These are phyloP conservation scores for Branchinecta lynchi DNA, from an alignment of 1,140 invertebrate species.

Conservation along the genomic window DNA sequence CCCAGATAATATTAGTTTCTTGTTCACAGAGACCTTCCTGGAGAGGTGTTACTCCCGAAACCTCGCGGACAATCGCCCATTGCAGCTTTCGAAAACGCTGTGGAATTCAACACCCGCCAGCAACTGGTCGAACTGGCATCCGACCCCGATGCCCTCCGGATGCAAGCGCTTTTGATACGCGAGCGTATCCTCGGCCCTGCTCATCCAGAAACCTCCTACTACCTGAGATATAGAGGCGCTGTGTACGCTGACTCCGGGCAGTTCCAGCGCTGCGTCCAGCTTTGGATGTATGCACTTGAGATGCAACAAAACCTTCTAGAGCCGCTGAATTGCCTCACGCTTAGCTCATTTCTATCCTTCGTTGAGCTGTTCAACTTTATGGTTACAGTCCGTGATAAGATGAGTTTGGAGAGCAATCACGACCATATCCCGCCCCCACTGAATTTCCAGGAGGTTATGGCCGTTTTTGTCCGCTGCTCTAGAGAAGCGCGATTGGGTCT, in stretches of 20 bases:
- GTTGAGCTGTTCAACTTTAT: slow-evolving; percentile 90
- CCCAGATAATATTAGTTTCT: too few species aligned
- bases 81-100: slow-evolving; percentile 70
- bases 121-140: slow-evolving; percentile 69
- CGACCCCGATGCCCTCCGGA: slow-evolving; percentile 87
- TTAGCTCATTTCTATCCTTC: slow-evolving; percentile 79
- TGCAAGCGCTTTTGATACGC: slow-evolving; percentile 84
- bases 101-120: slow-evolving; percentile 58
- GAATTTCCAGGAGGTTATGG: slow-evolving; percentile 59
- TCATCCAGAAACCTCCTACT: slow-evolving; percentile 91
- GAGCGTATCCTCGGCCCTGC: slow-evolving; percentile 79
- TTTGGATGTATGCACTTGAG: slow-evolving; percentile 93
- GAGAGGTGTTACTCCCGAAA: slow-evolving; percentile 45
- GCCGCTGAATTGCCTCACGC: slow-evolving; percentile 84
- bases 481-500: slow-evolving; percentile 43
- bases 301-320: slow-evolving; percentile 84
- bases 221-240: slow-evolving; percentile 80
- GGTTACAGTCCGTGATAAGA: slow-evolving; percentile 47
- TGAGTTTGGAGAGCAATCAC: slow-evolving; percentile 15
- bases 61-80: slow-evolving; percentile 47
- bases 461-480: slow-evolving; percentile 63
- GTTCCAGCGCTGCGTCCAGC: slow-evolving; percentile 72
- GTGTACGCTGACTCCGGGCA: slow-evolving; percentile 88
- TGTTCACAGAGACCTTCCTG: slow-evolving; percentile 35
- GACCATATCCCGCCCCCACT: slow-evolving; percentile 39